These are phyloP conservation scores for Bubo blakistoni DNA, from an alignment of 2,113 vertebrate genomes.

Conservation along the genomic window DNA sequence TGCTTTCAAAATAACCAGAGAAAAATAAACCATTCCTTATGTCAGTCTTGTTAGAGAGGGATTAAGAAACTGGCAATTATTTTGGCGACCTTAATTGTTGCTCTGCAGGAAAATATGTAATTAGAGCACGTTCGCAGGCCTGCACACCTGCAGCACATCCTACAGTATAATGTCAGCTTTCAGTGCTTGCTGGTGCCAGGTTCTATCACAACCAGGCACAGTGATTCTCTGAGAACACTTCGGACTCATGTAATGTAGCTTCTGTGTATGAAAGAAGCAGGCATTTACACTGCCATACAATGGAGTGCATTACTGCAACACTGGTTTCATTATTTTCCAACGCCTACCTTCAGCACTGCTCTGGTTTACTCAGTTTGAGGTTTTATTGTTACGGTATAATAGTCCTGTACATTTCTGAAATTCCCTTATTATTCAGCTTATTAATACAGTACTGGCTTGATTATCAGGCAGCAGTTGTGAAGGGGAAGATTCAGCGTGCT, in stretches of 20 bases:
- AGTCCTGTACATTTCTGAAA: slow-evolving; percentile 97
- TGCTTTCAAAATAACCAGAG: slow-evolving; percentile 77
- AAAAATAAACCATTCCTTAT: slow-evolving; percentile 79
- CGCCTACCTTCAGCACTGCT: slow-evolving; percentile 93
- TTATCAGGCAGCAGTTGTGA: slow-evolving; percentile 87
- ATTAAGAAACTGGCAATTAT: slow-evolving; percentile 96
- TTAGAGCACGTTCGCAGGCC: slow-evolving; percentile 90
- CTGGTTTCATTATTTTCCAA: slow-evolving; percentile 92
- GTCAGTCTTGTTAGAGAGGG: slow-evolving; percentile 86
- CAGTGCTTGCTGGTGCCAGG: slow-evolving; percentile 89
- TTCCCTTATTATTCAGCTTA: slow-evolving; percentile 99
- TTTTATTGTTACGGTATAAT: slow-evolving; percentile 98
- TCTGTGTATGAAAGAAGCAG: slow-evolving; percentile 94
- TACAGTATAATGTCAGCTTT: slow-evolving; percentile 93
- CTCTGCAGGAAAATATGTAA: slow-evolving; percentile 94
- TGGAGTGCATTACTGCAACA: slow-evolving; percentile 96
- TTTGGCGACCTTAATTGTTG: slow-evolving; percentile 98
- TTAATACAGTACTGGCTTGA: slow-evolving; percentile 95
- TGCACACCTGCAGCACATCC: slow-evolving; percentile 98
- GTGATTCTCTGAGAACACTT: slow-evolving; percentile 95
- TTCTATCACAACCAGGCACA: slow-evolving; percentile 93
- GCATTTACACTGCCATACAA: slow-evolving; percentile 96
- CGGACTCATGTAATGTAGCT: slow-evolving; percentile 92
- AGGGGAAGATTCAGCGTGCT: slow-evolving; percentile 81
- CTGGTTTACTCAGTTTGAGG: slow-evolving; percentile 90